Evolutionary conservation across 2,113 vertebrate genomes (phyloP).

Genomic region (Pygoscelis adeliae): DNA sequence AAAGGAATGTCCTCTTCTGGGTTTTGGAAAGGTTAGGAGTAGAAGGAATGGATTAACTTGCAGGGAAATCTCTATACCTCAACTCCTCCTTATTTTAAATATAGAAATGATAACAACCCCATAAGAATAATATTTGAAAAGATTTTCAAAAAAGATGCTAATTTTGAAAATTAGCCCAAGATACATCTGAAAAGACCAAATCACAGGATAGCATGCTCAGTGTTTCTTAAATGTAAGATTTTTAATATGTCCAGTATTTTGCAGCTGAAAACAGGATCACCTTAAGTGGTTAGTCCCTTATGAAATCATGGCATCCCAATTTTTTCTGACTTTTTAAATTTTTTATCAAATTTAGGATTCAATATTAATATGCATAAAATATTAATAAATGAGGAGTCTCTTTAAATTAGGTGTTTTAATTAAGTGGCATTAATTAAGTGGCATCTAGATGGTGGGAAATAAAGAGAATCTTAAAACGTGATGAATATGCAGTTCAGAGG

Average conservation of each 20-base stretch:
- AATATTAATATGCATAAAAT: background rate
- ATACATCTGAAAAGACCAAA: background rate
- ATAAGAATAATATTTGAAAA: background rate
- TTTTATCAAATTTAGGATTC: background rate
- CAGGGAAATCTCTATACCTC: background rate
- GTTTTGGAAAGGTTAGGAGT: background rate
- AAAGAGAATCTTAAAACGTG: background rate
- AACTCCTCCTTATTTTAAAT: background rate
- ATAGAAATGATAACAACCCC: background rate
- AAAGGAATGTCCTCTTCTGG: background rate
- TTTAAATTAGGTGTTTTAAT: background rate
- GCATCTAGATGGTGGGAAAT: background rate
- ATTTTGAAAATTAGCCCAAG: background rate
- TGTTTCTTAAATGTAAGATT: background rate
- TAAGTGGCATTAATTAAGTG: background rate
- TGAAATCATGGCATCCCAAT: background rate
- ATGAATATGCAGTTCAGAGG: background rate
- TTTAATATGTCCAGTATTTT: background rate
- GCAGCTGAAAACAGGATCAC: background rate
- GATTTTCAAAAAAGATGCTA: background rate
- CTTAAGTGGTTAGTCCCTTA: background rate
- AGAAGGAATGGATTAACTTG: background rate
- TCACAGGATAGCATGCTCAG: fast-evolving
- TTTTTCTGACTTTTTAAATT: background rate
- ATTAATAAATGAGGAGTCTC: background rate